Base-by-base conservation (phyloP, 2,113 vertebrate genomes). In the Larimichthys polyactis region DNA sequence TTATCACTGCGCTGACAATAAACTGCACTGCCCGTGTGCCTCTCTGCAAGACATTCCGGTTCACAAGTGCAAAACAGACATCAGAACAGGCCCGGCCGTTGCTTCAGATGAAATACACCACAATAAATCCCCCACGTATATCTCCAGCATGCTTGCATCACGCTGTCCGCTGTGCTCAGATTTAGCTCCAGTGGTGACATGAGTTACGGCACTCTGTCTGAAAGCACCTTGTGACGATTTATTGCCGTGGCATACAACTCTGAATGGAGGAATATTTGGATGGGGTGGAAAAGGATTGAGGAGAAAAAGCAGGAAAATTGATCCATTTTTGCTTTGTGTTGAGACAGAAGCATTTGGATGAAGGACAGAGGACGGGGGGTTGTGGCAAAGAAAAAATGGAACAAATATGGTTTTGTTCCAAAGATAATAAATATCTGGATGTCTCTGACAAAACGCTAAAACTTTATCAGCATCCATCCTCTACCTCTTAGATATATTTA, bases 171-270 rank as follows among this genome's bases (percentile, higher is more conserved):
- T 54, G 77, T 59, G 46, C 90, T 89, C 71, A 51, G 43, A 79
- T 76, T 85, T 71, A 83, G 75, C 70, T 55, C 72, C 75, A 2
- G 57, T 59, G 12, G 22, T 22, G 71, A 40, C 14, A 52, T 91
- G 89, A 79, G 63, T 92, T 75, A 70, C 20, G 20, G 70, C 36
- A 12, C 60, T 65, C 6, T 24, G 51, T 87, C 80, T 86, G 80
- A 65, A 77, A 83, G 81, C 89, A 80, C 75, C 90, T 88, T 79
- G 82, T 77, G 83, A 74, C 40, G 80, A 91, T 90, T 85, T 91
- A 96, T 91, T 16, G 86, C 88, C 67, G 65, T 84, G 92, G 92
- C 70, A 86, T 67, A 48, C 68, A 62, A 62, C 78, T 80, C 79
- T 82, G 84, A 91, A 87, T 44, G 71, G 62, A 68, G 65, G 59